Evolutionary conservation across 2,113 vertebrate genomes (phyloP).

Genomic region (Orthochromis malagaraziensis): DNA sequence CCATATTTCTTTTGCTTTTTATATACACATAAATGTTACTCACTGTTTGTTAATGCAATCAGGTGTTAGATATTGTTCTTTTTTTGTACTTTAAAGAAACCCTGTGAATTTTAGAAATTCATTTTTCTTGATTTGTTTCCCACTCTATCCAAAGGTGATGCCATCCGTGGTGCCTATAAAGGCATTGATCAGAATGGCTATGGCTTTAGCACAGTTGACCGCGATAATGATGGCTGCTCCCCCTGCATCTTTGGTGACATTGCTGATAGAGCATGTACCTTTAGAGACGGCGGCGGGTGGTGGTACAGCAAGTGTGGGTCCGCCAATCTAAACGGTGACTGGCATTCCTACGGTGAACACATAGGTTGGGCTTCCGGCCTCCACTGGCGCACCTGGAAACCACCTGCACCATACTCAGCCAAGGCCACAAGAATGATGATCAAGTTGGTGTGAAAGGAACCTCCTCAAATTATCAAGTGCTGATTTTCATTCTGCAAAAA

Average conservation of each 20-base stretch:
- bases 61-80: not conserved
- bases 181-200: constrained; percentile 49
- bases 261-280: not conserved
- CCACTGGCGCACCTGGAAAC: constrained; percentile 65
- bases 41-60: not conserved
- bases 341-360: constrained; percentile 32
- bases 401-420: not conserved
- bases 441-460: not conserved
- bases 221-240: constrained; percentile 51
- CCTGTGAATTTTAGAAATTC: not conserved
- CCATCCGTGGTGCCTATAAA: not conserved
- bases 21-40: not conserved
- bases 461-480: not conserved
- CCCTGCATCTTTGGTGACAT: constrained; percentile 49
- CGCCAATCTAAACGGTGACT: constrained; percentile 47
- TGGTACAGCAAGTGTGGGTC: constrained; percentile 67
- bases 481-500: not conserved
- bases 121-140: not conserved
- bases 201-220: constrained; percentile 62
- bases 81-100: not conserved
- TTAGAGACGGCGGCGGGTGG: constrained; percentile 12
- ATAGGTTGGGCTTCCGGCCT: constrained; percentile 55
- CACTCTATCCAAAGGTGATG: not conserved
- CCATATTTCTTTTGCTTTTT: not conserved
- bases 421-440: constrained; percentile 54